Evolutionary conservation across 2,113 vertebrate genomes (phyloP), one percentile per base, ranked within the genome.

Genomic region (Zosterops borbonicus): DNA sequence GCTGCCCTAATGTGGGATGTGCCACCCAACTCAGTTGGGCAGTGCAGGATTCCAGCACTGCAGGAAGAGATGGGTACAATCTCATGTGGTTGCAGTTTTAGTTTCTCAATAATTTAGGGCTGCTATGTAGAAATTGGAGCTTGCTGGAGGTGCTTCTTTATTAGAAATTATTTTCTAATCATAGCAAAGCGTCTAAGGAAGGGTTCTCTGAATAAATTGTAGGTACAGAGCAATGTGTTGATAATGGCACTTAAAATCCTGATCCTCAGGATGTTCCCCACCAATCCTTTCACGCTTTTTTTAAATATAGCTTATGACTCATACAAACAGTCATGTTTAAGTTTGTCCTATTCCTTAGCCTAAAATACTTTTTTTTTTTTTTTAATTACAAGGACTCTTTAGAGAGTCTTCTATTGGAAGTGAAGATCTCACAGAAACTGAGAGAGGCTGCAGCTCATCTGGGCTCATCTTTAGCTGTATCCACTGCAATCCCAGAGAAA

Each of bases 1-100:
- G 59, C 60, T 87, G 11, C 37, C 2, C 2, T 35, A 1, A 17
- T 22, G 39, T 35, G 12, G 44, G 80, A 13, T 47, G 12, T n/a
- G 68, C 14, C 27, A 19, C 60, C 73, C 11, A 3, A 7, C 15
- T 24, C n/a, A 18, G 8, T 0, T 23, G 74, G 77, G 8, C 35
- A 14, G 21, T 12, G 47, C 18, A 6, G 21, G 20, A n/a, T n/a
- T 46, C 68, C 76, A 22, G 47, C 16, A 1, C 62, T 64, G 77
- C 41, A 73, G 62, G 14, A 14, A 1, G 52, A 31, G 27, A 27
- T 50, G 44, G 16, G 2, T 3, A 0, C 1, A 1, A 52, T 47
- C 79, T 80, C 41, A 4, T 4, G 27, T 25, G 70, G 15, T 1
- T 87, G 56, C 56, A 63, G 2, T 31, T 76, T 28, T 25, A 33